Evolutionary conservation across 2,888 invertebrate genomes (phyloP), one percentile per base, ranked within the genome.

Genomic region (Lithophane socia): DNA sequence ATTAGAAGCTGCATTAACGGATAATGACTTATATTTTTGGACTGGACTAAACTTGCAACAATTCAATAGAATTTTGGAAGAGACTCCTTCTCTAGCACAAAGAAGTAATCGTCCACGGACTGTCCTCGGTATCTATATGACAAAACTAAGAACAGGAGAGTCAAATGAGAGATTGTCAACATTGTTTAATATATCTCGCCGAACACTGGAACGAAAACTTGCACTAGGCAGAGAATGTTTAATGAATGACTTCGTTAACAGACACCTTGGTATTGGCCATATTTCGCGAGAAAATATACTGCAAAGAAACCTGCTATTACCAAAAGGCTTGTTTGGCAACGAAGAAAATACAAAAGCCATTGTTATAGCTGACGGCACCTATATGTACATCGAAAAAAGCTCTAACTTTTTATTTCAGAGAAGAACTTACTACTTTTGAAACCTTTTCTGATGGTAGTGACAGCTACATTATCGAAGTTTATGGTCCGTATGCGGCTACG

Each of bases 111-210:
- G 44, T 75, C 61, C 68, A 42, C 67, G 75, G 44, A 65, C 68
- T 47, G 70, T 70, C 37, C 69, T 75, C 13, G 75, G 75, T 21
- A 58, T 67, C 42, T 70, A 75, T 64, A 52, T 75, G 64, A 63
- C 75, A 63, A 75, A 75, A 75, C 44, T 75, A 63, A 37, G 75
- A 60, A 67, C 60, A 60, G 75, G 75, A 61, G 67, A 75, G 47
- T 44, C 67, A 47, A 68, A 75, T 42, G 75, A 75, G 54, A 42
- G 75, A 68, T 61, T 75, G 60, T 29, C 73, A 49, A 73, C 44
- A 52, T 56, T 73, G 44, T 73, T 73, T n/a, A 49, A 49, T 24
- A 49, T 65, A 56, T 63, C 72, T 49, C 72, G 72, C 52, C 61
- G 52, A 72, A 65, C 42, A 44, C 65, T 65, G 44, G 65, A 65